Evolutionary conservation across 2,113 vertebrate species (phyloP).

Genomic region (Tragelaphus scriptus): DNA sequence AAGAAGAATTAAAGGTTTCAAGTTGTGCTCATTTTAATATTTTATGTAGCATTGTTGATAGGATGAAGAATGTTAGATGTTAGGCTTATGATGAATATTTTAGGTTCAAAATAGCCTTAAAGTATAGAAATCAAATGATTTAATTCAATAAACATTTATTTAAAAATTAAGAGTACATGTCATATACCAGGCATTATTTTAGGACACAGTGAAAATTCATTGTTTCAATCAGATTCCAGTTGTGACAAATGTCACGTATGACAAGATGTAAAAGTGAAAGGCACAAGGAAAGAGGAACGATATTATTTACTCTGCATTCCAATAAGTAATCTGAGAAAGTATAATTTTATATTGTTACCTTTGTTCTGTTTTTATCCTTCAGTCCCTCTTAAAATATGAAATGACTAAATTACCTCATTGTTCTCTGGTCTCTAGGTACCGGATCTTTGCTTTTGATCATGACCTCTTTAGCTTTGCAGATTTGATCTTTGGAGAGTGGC

Average conservation of each 20-base stretch:
- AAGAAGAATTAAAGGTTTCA: not conserved
- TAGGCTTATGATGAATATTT: conserved; percentile 11
- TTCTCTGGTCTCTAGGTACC: conserved; percentile 82
- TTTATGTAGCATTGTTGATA: conserved; percentile 34
- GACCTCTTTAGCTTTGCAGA: conserved; percentile 96
- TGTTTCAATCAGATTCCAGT: not conserved
- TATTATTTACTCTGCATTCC: not conserved
- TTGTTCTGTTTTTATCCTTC: conserved; percentile 15
- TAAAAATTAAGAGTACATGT: not conserved
- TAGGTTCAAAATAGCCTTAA: conserved; percentile 21
- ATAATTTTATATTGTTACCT: conserved; percentile 30
- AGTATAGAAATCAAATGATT: conserved; percentile 12
- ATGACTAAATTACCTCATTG: not conserved
- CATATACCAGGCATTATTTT: not conserved
- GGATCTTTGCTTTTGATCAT: conserved; percentile 93
- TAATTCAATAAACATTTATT: not conserved
- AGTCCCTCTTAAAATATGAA: not conserved
- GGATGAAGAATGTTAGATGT: not conserved
- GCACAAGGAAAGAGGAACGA: not conserved
- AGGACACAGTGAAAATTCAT: not conserved
- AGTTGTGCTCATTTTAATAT: conserved; percentile 17
- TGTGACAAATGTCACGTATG: not conserved
- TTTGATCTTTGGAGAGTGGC: conserved; percentile 92
- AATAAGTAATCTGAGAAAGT: not conserved
- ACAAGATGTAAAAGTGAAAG: not conserved